These are phyloP conservation scores for Nipponia nippon DNA, from an alignment of 2,113 vertebrate species.

Conservation along the genomic window DNA sequence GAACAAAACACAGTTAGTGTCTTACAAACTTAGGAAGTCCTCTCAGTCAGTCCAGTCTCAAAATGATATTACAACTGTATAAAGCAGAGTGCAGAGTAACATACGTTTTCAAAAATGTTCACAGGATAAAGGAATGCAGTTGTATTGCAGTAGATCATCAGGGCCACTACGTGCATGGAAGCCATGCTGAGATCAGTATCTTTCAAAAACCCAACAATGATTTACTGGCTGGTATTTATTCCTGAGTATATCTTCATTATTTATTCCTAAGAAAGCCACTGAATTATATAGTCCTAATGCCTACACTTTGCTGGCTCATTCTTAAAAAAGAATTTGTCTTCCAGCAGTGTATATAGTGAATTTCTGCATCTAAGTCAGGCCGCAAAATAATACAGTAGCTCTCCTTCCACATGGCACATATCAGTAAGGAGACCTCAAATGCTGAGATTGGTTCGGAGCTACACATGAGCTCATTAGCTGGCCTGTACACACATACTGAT, in stretches of 20 bases:
- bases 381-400: neutral
- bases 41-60: neutral
- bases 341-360: neutral
- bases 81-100: neutral
- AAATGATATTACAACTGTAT: neutral
- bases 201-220: neutral
- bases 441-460: neutral
- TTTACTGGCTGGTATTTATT: neutral
- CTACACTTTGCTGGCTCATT: neutral
- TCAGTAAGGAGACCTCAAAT: neutral
- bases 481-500: neutral
- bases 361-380: neutral
- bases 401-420: neutral
- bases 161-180: neutral
- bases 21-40: neutral
- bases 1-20: neutral
- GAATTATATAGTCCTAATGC: neutral
- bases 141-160: neutral
- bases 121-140: neutral
- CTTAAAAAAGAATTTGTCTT: neutral
- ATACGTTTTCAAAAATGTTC: neutral
- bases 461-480: neutral
- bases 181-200: neutral
- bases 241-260: neutral
- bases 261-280: neutral